These are phyloP conservation scores for Bombus fervidus DNA, from an alignment of 1,140 invertebrate species.

Conservation along the genomic window DNA sequence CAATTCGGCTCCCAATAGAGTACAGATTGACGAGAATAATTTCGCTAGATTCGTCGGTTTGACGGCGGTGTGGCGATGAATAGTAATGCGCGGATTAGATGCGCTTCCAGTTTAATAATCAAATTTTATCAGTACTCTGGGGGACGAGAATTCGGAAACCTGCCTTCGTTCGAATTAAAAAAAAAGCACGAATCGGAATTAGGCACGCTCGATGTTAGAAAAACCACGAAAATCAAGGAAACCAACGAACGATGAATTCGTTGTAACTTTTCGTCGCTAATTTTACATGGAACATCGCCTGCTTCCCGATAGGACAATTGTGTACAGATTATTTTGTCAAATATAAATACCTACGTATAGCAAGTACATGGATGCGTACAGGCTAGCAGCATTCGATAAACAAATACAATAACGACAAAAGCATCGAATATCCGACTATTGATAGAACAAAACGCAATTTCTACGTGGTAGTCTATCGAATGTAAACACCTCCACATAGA, in stretches of 20 bases:
- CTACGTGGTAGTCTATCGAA: not conserved
- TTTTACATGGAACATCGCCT: not conserved
- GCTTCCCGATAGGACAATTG: too few relatives aligned
- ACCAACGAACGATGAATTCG: not conserved
- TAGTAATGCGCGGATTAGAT: slow-evolving; percentile 46
- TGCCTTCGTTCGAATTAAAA: not conserved
- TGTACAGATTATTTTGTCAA: not conserved
- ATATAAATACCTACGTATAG: not conserved
- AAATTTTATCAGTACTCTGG: slow-evolving; percentile 26
- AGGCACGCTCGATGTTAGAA: not conserved
- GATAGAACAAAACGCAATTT: too few relatives aligned
- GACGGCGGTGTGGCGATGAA: slow-evolving; percentile 36
- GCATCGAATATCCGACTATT: too few relatives aligned
- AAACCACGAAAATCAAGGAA: not conserved
- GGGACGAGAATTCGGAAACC: not conserved
- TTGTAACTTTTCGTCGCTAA: too few relatives aligned
- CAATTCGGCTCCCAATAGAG: slow-evolving; percentile 29
- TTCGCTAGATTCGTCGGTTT: slow-evolving; percentile 33
- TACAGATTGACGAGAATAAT: slow-evolving; percentile 46
- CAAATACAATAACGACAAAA: too few relatives aligned
- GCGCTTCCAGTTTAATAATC: slow-evolving; percentile 36
- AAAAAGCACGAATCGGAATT: not conserved
- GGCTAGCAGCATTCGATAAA: too few relatives aligned
- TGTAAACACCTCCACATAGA: not conserved
- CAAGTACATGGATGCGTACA: not conserved